These are phyloP conservation scores for Oreochromis spilurus DNA, from an alignment of 2,113 vertebrate genomes.

Conservation along the genomic window DNA sequence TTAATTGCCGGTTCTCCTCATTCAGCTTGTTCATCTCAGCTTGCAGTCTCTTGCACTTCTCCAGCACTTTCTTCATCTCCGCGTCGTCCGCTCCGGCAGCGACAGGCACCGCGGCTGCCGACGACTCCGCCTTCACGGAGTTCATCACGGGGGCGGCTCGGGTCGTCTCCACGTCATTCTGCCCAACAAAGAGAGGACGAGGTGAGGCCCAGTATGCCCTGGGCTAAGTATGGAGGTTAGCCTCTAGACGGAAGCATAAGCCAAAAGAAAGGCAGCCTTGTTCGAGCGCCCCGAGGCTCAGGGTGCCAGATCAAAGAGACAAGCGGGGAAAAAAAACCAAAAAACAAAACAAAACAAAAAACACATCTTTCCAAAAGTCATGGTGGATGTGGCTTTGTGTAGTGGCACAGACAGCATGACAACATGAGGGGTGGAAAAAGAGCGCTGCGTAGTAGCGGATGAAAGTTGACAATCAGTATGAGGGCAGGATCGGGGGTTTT, in stretches of 20 bases:
- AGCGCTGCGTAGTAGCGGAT: not conserved
- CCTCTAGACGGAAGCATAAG: not conserved
- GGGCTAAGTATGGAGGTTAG: conserved; percentile 2
- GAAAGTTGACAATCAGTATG: not conserved
- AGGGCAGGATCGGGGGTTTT: not conserved
- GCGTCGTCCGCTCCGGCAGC: conserved; percentile 78
- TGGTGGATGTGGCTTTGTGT: conserved; percentile 45
- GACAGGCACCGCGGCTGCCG: conserved; percentile 27
- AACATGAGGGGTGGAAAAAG: not conserved
- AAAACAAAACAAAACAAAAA: not conserved
- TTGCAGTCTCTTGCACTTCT: conserved; percentile 95
- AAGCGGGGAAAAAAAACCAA: not conserved
- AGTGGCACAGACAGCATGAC: conserved; percentile 20
- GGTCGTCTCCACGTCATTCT: conserved; percentile 87
- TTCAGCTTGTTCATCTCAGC: conserved; percentile 83
- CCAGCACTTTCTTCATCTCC: conserved; percentile 88
- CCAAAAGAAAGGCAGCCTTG: conserved; percentile 30
- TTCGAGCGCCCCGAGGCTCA: not conserved
- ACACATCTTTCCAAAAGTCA: conserved; percentile 4
- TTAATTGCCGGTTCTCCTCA: conserved; percentile 92
- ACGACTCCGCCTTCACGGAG: conserved; percentile 80
- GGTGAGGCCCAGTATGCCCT: conserved; percentile 2
- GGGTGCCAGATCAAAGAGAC: conserved; percentile 32
- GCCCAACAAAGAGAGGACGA: conserved; percentile 6
- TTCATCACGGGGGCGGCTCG: conserved; percentile 78